Percentiles rank a stretch among this genome's conserved stretches.
phyloP scores from a whole-genome alignment of 2,113 vertebrate species.

The Terrapene triunguis region DNA sequence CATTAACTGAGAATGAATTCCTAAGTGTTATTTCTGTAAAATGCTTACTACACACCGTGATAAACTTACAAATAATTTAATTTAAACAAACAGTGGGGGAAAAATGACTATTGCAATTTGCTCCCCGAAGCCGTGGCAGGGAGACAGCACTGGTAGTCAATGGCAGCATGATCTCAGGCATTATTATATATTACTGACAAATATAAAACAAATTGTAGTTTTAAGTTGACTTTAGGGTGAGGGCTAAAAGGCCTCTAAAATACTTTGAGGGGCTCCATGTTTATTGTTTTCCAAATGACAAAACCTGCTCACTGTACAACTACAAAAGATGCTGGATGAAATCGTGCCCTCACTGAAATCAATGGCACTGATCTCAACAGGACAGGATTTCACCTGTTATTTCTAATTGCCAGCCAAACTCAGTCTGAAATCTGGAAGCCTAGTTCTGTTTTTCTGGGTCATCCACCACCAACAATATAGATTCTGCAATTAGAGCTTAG shows the following conservation, averaged over 20 bases:
- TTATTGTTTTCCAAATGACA: background rate
- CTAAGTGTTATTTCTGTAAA: background rate
- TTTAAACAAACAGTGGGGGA: background rate
- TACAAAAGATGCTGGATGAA: background rate
- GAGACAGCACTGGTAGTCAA: background rate
- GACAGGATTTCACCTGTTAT: rapidly evolving
- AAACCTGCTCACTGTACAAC: background rate
- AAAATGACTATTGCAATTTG: background rate
- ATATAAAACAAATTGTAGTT: background rate
- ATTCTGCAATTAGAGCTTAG: background rate
- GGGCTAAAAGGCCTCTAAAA: background rate
- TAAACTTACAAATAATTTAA: conserved; percentile 16
- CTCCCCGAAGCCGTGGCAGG: background rate
- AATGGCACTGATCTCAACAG: background rate
- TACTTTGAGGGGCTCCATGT: background rate
- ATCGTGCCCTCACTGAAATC: background rate
- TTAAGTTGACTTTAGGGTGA: background rate
- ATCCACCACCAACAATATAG: background rate
- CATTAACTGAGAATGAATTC: background rate
- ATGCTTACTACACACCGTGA: rapidly evolving
- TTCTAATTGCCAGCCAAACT: background rate
- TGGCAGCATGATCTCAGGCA: background rate
- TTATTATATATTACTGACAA: background rate
- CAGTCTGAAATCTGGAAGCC: background rate
- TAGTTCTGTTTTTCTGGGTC: background rate